These are phyloP conservation scores for Microcebus ravelobensis DNA, from an alignment of 2,113 vertebrate genomes.

Conservation along the genomic window DNA sequence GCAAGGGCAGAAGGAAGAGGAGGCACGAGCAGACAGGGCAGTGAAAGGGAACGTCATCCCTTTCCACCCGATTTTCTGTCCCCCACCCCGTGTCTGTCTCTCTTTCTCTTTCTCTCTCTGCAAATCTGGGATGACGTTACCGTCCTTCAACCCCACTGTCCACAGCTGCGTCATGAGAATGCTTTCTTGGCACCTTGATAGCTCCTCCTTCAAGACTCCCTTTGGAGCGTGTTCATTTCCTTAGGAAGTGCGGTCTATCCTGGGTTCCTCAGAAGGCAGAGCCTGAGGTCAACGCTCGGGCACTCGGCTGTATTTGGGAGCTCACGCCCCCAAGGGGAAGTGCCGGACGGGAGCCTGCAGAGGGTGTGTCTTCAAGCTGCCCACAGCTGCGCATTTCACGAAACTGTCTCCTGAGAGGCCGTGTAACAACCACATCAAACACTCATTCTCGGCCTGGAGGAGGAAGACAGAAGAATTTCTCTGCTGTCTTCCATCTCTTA, in stretches of 20 bases:
- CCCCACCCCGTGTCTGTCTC: neutral
- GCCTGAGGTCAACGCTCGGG: neutral
- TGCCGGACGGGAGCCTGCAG: neutral
- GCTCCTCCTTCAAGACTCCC: neutral
- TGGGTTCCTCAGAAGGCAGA: neutral
- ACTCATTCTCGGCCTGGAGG: neutral
- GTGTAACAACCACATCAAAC: fast-evolving
- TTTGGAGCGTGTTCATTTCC: neutral
- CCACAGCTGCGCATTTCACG: neutral
- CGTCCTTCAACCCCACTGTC: neutral
- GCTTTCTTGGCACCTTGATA: neutral
- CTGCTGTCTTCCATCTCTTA: neutral
- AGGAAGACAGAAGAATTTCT: neutral
- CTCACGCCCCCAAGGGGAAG: neutral
- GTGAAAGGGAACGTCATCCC: neutral
- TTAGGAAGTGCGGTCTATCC: neutral
- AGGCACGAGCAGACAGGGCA: neutral
- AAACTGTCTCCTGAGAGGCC: neutral
- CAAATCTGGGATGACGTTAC: neutral
- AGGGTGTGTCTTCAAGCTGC: neutral
- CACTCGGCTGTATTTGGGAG: neutral
- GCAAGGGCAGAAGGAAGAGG: constrained; percentile 47
- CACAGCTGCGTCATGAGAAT: neutral
- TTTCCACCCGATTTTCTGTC: neutral
- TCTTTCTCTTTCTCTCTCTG: neutral